Evolutionary conservation across 2,888 invertebrate species (phyloP).

Genomic region (Cabera pusaria): DNA sequence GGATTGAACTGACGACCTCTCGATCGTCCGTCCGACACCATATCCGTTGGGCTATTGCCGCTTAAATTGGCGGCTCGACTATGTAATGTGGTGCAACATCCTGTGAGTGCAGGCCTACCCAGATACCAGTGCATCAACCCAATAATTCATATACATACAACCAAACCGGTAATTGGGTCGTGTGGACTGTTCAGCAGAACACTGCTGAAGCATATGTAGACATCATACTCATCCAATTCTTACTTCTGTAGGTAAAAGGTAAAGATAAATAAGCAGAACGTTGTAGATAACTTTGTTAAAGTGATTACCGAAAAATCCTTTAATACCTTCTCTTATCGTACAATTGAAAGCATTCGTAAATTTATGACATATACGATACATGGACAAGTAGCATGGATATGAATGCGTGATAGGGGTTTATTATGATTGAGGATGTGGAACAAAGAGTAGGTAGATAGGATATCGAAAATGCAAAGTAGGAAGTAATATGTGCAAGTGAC

Average conservation of each 20-base stretch:
- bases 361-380: neutral
- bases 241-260: constrained; percentile 9
- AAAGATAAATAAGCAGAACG: constrained; percentile 6
- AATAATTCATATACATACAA: constrained; percentile 44
- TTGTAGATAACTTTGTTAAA: constrained; percentile 15
- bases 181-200: constrained; percentile 5
- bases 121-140: constrained; percentile 46
- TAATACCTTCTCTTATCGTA: constrained; percentile 11
- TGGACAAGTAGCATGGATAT: neutral
- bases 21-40: too few relatives aligned
- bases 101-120: constrained; percentile 41
- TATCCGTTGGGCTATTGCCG: too few relatives aligned
- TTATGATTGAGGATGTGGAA: too few relatives aligned
- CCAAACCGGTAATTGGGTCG: constrained; percentile 25
- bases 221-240: constrained; percentile 7
- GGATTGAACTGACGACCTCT: too few relatives aligned
- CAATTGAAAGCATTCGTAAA: constrained; percentile 3
- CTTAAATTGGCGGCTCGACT: constrained; percentile 29
- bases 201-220: constrained; percentile 4
- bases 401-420: neutral
- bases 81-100: constrained; percentile 49
- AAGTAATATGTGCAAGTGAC: constrained; percentile 7
- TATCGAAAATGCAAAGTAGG: constrained; percentile 5
- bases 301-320: constrained; percentile 9
- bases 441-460: too few relatives aligned